Base-by-base conservation (phyloP, 2,888 invertebrate genomes). In the Punctoribates punctum region DNA sequence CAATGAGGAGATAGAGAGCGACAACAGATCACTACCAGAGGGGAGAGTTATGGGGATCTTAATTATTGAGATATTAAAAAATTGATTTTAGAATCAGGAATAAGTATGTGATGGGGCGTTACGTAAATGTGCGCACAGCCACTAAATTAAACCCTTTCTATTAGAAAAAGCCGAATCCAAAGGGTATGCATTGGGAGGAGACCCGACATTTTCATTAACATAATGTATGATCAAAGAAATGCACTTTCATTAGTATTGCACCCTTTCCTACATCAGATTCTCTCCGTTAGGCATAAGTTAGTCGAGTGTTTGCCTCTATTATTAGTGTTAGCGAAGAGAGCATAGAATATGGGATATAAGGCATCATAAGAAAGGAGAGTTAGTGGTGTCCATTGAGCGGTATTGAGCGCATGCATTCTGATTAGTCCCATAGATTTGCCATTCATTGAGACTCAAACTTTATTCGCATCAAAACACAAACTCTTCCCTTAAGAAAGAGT, bases 11-110 rank as follows among this genome's bases (percentile, higher is more conserved):
- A n/a, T n/a, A n/a, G n/a, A n/a, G n/a, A n/a, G n/a, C n/a, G n/a
- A n/a, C n/a, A n/a, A n/a, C n/a, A n/a, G n/a, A n/a, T n/a, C n/a
- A n/a, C n/a, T n/a, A n/a, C 9, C 54, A 54, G n/a, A 29, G 65
- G 65, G 65, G 65, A 25, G 17, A 65, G 27, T 29, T 15, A 34
- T 65, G 65, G 65, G 65, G 65, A 65, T 65, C 65, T 65, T 65
- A 65, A 65, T 65, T 65, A 65, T 65, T 29, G 65, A 65, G 65
- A 65, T 65, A 65, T 65, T 65, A 65, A 65, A 65, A 65, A 65
- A 65, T 65, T 65, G 65, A 65, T 65, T 65, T 65, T 65, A 65
- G 65, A 60, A 60, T 65, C 65, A 65, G 65, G 8, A 17, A 62
- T 5, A 15, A 60, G 2, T 34, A 65, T 34, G 34, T 34, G 34